Percentiles rank a stretch among this genome's conserved stretches.
These are phyloP conservation scores for Thymelicus sylvestris DNA, from an alignment of 2,888 invertebrate species.

Conservation along the genomic window DNA sequence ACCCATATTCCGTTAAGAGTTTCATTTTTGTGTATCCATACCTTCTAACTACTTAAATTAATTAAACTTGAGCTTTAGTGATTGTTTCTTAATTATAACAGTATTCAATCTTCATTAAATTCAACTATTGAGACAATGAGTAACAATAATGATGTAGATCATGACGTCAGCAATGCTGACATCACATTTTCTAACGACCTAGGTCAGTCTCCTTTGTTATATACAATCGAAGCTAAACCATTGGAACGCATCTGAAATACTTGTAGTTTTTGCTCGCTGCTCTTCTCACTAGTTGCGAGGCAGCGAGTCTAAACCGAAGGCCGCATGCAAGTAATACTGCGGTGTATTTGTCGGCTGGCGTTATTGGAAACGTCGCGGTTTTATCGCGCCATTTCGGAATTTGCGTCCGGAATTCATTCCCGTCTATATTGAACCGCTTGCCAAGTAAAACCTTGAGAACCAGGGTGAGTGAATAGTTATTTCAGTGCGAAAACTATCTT, in stretches of 20 bases:
- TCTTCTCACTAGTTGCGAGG: constrained; percentile 14
- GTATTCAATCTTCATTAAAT: too few species aligned
- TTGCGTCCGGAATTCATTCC: constrained; percentile 56
- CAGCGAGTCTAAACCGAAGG: constrained; percentile 10
- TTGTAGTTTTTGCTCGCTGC: constrained; percentile 22
- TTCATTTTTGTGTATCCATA: too few species aligned
- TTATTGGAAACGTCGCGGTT: constrained; percentile 51
- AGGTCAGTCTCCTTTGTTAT: too few species aligned
- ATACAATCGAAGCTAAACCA: not conserved
- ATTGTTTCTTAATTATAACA: too few species aligned
- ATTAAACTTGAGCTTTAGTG: too few species aligned
- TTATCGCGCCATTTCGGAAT: constrained; percentile 56
- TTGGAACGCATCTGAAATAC: constrained; percentile 5
- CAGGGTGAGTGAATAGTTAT: constrained; percentile 31
- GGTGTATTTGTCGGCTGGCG: constrained; percentile 43
- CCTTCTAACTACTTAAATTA: too few species aligned
- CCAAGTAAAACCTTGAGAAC: constrained; percentile 31
- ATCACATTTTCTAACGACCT: too few species aligned
- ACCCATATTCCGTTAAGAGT: too few species aligned
- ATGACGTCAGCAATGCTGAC: too few species aligned
- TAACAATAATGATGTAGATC: too few species aligned
- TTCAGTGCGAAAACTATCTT: constrained; percentile 35
- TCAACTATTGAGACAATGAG: too few species aligned
- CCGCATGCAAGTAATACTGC: constrained; percentile 39
- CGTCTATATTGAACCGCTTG: constrained; percentile 52